Evolutionary conservation across 2,797 vertebrate species (phyloP).

Genomic region (Syngnathus acus): DNA sequence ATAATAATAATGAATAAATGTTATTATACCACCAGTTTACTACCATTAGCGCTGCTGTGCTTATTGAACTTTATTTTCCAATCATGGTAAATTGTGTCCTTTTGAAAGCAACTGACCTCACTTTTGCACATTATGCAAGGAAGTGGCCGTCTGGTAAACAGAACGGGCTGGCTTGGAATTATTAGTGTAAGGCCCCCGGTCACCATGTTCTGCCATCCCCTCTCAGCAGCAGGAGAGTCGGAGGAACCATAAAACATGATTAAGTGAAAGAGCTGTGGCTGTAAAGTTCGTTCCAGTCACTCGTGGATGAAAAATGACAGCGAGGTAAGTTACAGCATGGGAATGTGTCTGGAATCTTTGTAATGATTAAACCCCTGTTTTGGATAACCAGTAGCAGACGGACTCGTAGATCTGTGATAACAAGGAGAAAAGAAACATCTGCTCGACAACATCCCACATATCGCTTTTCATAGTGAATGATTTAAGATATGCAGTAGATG

Average conservation of each 20-base stretch:
- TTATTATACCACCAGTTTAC: too few relatives aligned
- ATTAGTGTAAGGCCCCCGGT: constrained; percentile 51
- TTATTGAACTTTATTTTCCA: not conserved
- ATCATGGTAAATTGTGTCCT: not conserved
- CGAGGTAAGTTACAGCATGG: constrained; percentile 50
- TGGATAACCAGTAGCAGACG: constrained; percentile 48
- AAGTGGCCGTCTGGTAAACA: constrained; percentile 38
- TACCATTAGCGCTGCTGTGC: not conserved
- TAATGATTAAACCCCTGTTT: constrained; percentile 58
- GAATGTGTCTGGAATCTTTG: constrained; percentile 46
- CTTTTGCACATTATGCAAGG: constrained; percentile 18
- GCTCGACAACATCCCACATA: constrained; percentile 22
- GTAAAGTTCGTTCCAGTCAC: constrained; percentile 49
- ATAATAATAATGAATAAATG: too few relatives aligned
- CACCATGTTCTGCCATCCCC: constrained; percentile 47
- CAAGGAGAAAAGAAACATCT: constrained; percentile 41
- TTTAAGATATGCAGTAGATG: constrained; percentile 16
- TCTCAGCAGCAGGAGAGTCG: constrained; percentile 36
- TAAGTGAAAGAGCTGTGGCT: constrained; percentile 51
- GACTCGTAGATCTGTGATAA: constrained; percentile 30
- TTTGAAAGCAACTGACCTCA: not conserved
- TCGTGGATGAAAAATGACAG: constrained; percentile 61
- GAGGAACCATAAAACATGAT: constrained; percentile 66
- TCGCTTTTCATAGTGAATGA: constrained; percentile 16
- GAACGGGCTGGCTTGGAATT: constrained; percentile 45